These are phyloP conservation scores for Artemia sinica DNA, from an alignment of 2,888 invertebrate genomes.

Conservation along the genomic window DNA sequence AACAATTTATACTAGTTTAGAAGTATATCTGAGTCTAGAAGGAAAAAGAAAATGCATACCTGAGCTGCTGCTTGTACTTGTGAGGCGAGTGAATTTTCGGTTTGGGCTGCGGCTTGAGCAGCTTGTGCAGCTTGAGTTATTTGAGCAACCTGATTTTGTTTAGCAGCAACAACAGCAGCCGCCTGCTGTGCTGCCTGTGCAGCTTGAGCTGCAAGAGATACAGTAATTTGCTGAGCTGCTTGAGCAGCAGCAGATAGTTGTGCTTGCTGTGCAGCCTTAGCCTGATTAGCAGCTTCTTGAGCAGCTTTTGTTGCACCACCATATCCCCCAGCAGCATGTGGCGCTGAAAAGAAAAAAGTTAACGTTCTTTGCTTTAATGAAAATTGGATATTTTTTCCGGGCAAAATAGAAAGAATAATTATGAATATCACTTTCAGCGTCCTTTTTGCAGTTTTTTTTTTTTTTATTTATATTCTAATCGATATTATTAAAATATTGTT, in stretches of 20 bases:
- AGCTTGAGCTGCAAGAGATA: constrained; percentile 21
- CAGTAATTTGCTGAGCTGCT: constrained; percentile 22
- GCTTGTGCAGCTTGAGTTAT: constrained; percentile 24
- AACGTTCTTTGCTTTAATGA: no score
- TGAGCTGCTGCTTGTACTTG: background rate
- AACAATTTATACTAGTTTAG: no score
- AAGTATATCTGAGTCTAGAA: no score
- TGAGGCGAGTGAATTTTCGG: background rate
- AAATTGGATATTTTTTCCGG: no score
- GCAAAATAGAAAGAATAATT: no score
- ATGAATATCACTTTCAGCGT: no score
- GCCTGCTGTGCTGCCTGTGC: constrained; percentile 23
- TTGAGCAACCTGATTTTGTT: constrained; percentile 22
- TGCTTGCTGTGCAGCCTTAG: constrained; percentile 13
- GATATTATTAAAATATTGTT: no score
- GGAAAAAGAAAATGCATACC: background rate
- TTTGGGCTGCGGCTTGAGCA: constrained; percentile 18
- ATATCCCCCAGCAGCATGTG: background rate
- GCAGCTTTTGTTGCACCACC: constrained; percentile 21
- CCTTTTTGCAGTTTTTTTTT: no score
- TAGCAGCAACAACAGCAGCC: constrained; percentile 22
- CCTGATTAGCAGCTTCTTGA: constrained; percentile 23
- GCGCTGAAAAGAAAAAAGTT: no score
- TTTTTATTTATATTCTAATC: no score
- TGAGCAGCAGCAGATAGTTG: constrained; percentile 15